Conservation (phyloP, 2,797 vertebrate species). For the Hybognathus amarus region DNA sequence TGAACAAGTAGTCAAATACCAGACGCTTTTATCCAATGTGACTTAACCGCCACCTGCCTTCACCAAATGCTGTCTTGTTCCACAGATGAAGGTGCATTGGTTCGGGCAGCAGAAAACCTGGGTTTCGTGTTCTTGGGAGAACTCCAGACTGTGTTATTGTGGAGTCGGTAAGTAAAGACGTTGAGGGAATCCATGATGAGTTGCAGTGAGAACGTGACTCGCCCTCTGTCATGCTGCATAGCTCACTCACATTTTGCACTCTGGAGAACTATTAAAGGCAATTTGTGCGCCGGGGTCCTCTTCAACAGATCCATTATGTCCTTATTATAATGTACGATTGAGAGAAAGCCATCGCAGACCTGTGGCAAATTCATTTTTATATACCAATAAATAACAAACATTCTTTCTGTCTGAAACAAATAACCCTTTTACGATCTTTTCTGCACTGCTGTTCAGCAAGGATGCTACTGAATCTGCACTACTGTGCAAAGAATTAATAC, state of each 20-base stretch:
- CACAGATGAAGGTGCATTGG: constrained; percentile 94
- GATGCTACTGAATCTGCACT: not conserved
- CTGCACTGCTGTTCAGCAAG: not conserved
- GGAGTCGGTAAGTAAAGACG: constrained; percentile 80
- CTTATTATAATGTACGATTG: constrained; percentile 35
- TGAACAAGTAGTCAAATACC: not conserved
- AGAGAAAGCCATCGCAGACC: constrained; percentile 17
- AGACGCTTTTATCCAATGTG: constrained; percentile 6
- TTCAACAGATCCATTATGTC: constrained; percentile 33
- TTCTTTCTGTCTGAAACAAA: not conserved
- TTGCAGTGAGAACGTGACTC: constrained; percentile 32
- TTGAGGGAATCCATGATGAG: constrained; percentile 37
- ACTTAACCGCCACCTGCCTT: constrained; percentile 11
- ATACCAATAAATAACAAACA: not conserved
- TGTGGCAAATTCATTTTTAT: constrained; percentile 19
- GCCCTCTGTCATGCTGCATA: constrained; percentile 42
- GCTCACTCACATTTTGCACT: constrained; percentile 36
- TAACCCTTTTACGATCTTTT: not conserved
- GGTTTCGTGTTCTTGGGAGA: constrained; percentile 93
- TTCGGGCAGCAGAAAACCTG: constrained; percentile 89
- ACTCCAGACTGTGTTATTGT: constrained; percentile 95
- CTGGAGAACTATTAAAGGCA: constrained; percentile 37
- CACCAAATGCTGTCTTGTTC: constrained; percentile 16
- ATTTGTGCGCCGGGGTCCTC: constrained; percentile 18
- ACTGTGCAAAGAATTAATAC: not conserved